Percentiles rank a stretch among this genome's conserved stretches.
Evolutionary conservation across 1,140 invertebrate genomes (phyloP).

Genomic region (Brachionus rubens): DNA sequence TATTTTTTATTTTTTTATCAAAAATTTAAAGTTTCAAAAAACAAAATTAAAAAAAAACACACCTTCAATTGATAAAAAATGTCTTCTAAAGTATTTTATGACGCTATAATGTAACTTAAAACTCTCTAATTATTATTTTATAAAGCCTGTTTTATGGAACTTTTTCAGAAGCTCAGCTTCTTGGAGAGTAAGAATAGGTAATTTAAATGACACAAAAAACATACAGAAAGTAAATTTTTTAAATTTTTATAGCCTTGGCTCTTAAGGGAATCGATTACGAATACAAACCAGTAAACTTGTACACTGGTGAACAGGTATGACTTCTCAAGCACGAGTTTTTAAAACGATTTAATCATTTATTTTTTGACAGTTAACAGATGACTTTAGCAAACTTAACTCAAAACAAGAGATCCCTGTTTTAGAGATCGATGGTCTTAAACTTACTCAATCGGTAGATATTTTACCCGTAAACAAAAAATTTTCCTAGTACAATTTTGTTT

Average conservation of each 20-base stretch:
- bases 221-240: background rate
- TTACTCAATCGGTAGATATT: constrained; percentile 16
- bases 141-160: constrained; percentile 47
- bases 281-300: constrained; percentile 79
- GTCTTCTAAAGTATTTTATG: background rate
- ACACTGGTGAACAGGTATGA: constrained; percentile 65
- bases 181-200: constrained; percentile 48
- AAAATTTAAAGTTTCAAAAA: background rate
- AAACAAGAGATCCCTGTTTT: constrained; percentile 17
- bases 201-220: background rate
- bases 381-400: background rate
- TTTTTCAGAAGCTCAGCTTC: constrained; percentile 48
- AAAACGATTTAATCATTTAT: background rate
- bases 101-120: background rate
- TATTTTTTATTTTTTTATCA: background rate
- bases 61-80: background rate
- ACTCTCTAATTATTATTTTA: background rate
- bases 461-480: constrained; percentile 18
- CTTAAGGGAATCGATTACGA: constrained; percentile 89
- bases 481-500: constrained; percentile 48
- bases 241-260: constrained; percentile 67
- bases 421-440: background rate
- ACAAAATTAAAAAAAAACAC: background rate
- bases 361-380: constrained; percentile 53
- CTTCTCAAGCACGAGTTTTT: constrained; percentile 45